Evolutionary conservation across 2,113 vertebrate genomes (phyloP).

Genomic region (Pituophis catenifer): DNA sequence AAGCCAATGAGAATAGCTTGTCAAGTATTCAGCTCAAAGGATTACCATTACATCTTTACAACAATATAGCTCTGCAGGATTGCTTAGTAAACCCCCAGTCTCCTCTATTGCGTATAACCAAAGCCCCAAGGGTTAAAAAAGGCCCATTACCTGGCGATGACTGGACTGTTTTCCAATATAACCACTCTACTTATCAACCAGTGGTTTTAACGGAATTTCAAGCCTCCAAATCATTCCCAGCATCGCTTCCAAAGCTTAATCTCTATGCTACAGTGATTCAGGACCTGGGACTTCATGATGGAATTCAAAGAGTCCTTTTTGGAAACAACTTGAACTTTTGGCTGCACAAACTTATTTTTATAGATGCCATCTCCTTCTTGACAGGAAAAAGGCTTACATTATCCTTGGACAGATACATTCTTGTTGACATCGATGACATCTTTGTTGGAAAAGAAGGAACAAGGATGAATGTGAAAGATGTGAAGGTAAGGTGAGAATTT

Average conservation of each 20-base stretch:
- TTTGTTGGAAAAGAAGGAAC: slow-evolving; percentile 97
- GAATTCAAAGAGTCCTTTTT: slow-evolving; percentile 91
- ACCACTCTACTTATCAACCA: slow-evolving; percentile 93
- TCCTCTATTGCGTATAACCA: slow-evolving; percentile 87
- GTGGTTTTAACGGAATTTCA: slow-evolving; percentile 82
- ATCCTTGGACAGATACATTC: slow-evolving; percentile 88
- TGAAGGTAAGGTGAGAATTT: slow-evolving; percentile 81
- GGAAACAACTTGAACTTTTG: slow-evolving; percentile 94
- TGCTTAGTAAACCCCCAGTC: slow-evolving; percentile 86
- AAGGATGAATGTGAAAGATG: slow-evolving; percentile 90
- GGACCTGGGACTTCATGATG: slow-evolving; percentile 91
- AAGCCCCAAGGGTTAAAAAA: slow-evolving; percentile 77
- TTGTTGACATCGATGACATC: slow-evolving; percentile 96
- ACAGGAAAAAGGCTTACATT: slow-evolving; percentile 84
- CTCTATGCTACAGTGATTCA: slow-evolving; percentile 85
- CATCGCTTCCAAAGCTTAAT: slow-evolving; percentile 62
- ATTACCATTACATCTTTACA: slow-evolving; percentile 83
- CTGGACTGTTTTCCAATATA: slow-evolving; percentile 92
- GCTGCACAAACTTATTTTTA: slow-evolving; percentile 90
- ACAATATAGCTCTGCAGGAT: slow-evolving; percentile 86
- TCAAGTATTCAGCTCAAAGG: slow-evolving; percentile 80
- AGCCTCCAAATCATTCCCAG: slow-evolving; percentile 65
- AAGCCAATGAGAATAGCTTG: slow-evolving; percentile 90
- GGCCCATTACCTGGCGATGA: slow-evolving; percentile 89
- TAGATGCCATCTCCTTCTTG: slow-evolving; percentile 90